Evolutionary conservation across 1,140 invertebrate species (phyloP).

Genomic region (Diprion similis): DNA sequence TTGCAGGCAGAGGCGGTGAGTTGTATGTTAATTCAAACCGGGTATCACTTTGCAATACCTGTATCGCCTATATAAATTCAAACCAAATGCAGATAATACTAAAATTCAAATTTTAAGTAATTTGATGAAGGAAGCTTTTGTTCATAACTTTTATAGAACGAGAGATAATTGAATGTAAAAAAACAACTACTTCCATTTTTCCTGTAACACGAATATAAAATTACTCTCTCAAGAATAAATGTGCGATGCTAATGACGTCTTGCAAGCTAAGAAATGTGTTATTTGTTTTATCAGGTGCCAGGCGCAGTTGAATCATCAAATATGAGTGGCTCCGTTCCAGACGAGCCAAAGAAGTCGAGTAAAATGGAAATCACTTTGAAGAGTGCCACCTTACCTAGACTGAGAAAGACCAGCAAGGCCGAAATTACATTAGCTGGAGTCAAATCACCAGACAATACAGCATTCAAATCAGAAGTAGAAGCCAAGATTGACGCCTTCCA

Average conservation of each 20-base stretch:
- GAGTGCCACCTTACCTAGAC: conserved; percentile 70
- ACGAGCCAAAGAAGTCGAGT: conserved; percentile 57
- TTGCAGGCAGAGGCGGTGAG: conserved; percentile 40
- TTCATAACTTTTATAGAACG: no score
- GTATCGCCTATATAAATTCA: neutral
- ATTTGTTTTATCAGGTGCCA: conserved; percentile 32
- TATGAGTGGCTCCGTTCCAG: conserved; percentile 28
- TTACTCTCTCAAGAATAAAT: neutral
- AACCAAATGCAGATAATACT: neutral
- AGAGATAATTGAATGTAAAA: no score
- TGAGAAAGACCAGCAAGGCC: conserved; percentile 69
- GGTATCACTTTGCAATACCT: no score
- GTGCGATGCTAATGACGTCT: neutral
- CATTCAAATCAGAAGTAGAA: conserved; percentile 67
- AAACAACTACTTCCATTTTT: no score
- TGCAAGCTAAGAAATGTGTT: conserved; percentile 6
- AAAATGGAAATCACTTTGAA: conserved; percentile 73
- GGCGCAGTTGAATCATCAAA: conserved; percentile 27
- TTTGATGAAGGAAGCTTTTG: no score
- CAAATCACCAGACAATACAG: conserved; percentile 56
- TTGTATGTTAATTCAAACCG: neutral
- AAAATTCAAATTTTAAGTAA: no score
- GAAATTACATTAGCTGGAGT: conserved; percentile 67
- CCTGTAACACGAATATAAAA: neutral
- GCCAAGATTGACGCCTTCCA: conserved; percentile 63